These are phyloP conservation scores for Danio albolineatus DNA, from an alignment of 2,797 vertebrate genomes.

Conservation along the genomic window DNA sequence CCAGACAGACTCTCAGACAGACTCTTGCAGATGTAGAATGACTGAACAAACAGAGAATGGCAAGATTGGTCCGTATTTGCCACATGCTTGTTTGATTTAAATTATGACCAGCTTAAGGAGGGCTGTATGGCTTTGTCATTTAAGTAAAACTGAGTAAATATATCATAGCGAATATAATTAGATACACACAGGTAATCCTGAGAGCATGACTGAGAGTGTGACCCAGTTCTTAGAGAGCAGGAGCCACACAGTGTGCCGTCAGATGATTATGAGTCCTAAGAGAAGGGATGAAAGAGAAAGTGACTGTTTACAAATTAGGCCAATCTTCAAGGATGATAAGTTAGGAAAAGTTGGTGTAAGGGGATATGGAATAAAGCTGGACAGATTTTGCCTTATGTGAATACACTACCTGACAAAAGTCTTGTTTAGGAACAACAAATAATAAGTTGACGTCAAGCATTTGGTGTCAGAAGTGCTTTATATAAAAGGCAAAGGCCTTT, in stretches of 20 bases:
- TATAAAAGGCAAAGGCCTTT: no score
- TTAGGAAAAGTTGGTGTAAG: slow-evolving; percentile 18
- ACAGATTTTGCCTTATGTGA: neutral
- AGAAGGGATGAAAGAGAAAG: slow-evolving; percentile 31
- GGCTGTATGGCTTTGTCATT: slow-evolving; percentile 48
- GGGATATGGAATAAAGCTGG: neutral
- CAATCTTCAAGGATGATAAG: slow-evolving; percentile 25
- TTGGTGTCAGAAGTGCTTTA: no score
- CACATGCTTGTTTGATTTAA: slow-evolving; percentile 45
- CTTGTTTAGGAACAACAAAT: no score
- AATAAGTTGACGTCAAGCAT: no score
- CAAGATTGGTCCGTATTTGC: slow-evolving; percentile 29
- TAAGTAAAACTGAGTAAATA: slow-evolving; percentile 37
- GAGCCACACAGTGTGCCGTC: slow-evolving; percentile 30
- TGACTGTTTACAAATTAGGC: slow-evolving; percentile 37
- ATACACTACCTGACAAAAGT: no score
- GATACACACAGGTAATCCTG: slow-evolving; percentile 51
- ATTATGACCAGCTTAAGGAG: slow-evolving; percentile 37
- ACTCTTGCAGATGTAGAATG: neutral
- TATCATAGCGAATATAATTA: slow-evolving; percentile 52
- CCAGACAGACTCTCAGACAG: slow-evolving; percentile 4
- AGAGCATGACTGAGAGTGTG: slow-evolving; percentile 43
- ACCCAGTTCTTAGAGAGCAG: slow-evolving; percentile 49
- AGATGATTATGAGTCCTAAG: slow-evolving; percentile 34
- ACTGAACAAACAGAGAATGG: slow-evolving; percentile 34